Evolutionary conservation across 2,888 invertebrate species (phyloP).

Genomic region (Drosophila mimica): DNA sequence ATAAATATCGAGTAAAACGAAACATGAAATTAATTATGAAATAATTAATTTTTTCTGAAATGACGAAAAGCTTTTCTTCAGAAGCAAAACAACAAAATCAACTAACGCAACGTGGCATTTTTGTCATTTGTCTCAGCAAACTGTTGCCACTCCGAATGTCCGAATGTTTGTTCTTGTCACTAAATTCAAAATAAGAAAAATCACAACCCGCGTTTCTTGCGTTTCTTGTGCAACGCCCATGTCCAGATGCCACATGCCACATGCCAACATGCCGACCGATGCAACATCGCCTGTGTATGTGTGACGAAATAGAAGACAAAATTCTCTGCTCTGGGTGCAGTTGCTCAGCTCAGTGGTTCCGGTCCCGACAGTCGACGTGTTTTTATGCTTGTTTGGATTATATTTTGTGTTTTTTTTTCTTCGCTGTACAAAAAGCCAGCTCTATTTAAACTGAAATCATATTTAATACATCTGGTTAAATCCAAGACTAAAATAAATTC

Average conservation of each 20-base stretch:
- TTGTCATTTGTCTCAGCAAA: conserved; percentile 31
- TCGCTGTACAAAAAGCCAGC: conserved; percentile 62
- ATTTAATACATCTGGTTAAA: background rate
- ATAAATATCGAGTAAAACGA: conserved; percentile 59
- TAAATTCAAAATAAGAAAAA: background rate
- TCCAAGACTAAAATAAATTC: background rate
- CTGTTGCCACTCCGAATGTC: conserved; percentile 28
- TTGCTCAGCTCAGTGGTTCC: conserved; percentile 18
- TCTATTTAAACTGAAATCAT: conserved; percentile 8
- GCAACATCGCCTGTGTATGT: conserved; percentile 13
- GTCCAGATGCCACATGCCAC: conserved; percentile 1
- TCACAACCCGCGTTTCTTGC: conserved; percentile 18
- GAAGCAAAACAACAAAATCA: conserved; percentile 57
- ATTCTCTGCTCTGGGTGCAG: conserved; percentile 32
- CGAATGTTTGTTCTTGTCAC: conserved; percentile 26
- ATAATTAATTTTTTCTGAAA: conserved; percentile 75
- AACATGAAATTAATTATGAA: conserved; percentile 73
- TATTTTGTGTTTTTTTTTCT: conserved; percentile 57
- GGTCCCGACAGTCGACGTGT: conserved; percentile 44
- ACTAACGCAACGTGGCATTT: conserved; percentile 31
- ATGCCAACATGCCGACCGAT: conserved; percentile 19
- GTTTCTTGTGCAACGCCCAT: conserved; percentile 20
- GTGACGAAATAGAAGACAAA: conserved; percentile 60
- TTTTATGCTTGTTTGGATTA: conserved; percentile 80
- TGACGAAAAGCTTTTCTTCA: conserved; percentile 61